Evolutionary conservation across 1,140 invertebrate species (phyloP).

Genomic region (Sitobion miscanthi): DNA sequence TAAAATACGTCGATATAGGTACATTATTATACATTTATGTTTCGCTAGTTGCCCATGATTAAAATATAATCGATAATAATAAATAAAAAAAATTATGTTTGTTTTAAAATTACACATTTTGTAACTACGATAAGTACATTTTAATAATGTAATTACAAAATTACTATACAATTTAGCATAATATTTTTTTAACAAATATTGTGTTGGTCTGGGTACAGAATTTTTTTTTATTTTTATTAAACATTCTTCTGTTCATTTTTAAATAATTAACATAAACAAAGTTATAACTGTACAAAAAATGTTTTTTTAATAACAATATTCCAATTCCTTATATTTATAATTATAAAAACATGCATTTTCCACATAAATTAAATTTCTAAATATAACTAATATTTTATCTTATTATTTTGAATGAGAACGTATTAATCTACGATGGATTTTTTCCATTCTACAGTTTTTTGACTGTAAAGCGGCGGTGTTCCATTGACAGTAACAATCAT

Average conservation of each 20-base stretch:
- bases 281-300: neutral
- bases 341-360: neutral
- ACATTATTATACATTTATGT: neutral
- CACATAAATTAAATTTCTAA: neutral
- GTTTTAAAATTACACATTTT: neutral
- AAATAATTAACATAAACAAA: neutral
- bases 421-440: neutral
- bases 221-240: neutral
- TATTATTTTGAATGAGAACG: neutral
- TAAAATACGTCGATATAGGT: neutral
- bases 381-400: neutral
- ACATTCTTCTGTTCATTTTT: neutral
- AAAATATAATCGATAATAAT: neutral
- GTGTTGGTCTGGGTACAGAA: neutral
- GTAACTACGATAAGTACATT: neutral
- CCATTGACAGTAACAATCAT: neutral
- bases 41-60: neutral
- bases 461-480: neutral
- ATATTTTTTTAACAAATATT: neutral
- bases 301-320: neutral
- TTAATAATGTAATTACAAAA: neutral
- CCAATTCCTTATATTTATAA: neutral
- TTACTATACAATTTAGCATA: neutral
- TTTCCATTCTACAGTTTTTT: neutral
- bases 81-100: neutral